phyloP scores from a whole-genome alignment of 1,140 invertebrate genomes.

The Kradibia gibbosae region DNA sequence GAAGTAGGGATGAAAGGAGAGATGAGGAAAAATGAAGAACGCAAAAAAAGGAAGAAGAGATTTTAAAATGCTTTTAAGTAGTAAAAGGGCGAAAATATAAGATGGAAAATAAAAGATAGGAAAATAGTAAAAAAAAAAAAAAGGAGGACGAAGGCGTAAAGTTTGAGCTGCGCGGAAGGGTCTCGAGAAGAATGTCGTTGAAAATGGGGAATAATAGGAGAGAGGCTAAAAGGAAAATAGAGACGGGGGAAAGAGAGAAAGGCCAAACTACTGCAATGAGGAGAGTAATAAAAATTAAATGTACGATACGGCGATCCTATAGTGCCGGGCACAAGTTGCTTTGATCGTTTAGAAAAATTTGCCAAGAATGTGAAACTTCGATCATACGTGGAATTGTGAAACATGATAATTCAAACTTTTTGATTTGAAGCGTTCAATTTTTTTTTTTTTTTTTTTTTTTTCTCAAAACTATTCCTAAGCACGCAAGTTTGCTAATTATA shows the following conservation, averaged over 20 bases:
- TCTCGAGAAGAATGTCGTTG: constrained; percentile 30
- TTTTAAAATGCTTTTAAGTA: constrained; percentile 47
- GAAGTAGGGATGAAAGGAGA: constrained; percentile 20
- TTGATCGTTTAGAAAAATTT: constrained; percentile 38
- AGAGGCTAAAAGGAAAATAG: constrained; percentile 29
- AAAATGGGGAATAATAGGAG: constrained; percentile 2
- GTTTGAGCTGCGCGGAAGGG: constrained; percentile 46
- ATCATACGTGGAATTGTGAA: background rate
- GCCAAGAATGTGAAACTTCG: constrained; percentile 23
- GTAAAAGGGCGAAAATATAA: constrained; percentile 32
- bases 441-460: background rate
- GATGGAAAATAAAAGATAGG: constrained; percentile 39
- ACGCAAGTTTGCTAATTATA: background rate
- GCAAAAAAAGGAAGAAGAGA: constrained; percentile 2
- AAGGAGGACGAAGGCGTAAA: constrained; percentile 30
- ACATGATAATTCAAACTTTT: background rate
- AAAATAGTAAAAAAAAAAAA: constrained; percentile 42
- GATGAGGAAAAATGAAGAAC: constrained; percentile 35
- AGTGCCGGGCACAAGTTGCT: constrained; percentile 13
- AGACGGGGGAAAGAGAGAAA: background rate
- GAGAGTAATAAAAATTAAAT: constrained; percentile 42
- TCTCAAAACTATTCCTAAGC: background rate
- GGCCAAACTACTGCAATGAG: constrained; percentile 48
- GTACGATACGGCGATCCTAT: constrained; percentile 42
- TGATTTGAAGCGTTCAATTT: background rate